Base-by-base conservation (phyloP, 2,797 vertebrate genomes). In the Masticophis lateralis region DNA sequence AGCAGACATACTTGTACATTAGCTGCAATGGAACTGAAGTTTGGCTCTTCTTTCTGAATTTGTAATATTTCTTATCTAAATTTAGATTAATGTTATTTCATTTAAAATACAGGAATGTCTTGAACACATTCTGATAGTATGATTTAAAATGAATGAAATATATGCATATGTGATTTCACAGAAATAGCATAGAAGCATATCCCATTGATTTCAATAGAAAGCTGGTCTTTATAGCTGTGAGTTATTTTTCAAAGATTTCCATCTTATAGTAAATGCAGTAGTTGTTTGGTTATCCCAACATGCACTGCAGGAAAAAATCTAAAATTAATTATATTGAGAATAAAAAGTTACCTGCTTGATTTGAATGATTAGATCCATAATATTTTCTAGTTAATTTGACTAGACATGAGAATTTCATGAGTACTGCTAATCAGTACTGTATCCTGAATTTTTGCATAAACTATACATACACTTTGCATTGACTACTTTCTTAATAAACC, bases 1-100 rank as follows among this genome's bases (percentile, higher is more conserved):
- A 91, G 25, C 32, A 60, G 37, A 28, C 22, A 3, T 86, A 14
- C 14, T 59, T 83, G 32, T 28, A 43, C 10, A 5, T n/a, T 20
- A 86, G 74, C 56, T 86, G 8, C 43, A 61, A 13, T 59, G 61
- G 27, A n/a, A 32, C 9, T 61, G 27, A 8, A 32, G 8, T 92
- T 95, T 86, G 55, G 92, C 10, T 28, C 89, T 8, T 57, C 1
- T 0, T 94, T 90, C 66, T 51, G 69, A 74, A 69, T 89, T 90
- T 88, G 87, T 91, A 95, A 32, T 53, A 37, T 63, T 14, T 55
- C 74, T 94, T 94, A 94, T 14, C 6, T 88, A 47, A 59, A 61
- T 61, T 61, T 47, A 79, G 22, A 22, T 43, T 53, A 53, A 53
- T 91, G 53, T 69, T 94, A 32, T 93, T 87, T 32, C 9, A 95